A percentile compares a stretch with the other conserved stretches of the same genome.
phyloP scores from a whole-genome alignment of 2,888 invertebrate genomes.

The Epirrita christyi region DNA sequence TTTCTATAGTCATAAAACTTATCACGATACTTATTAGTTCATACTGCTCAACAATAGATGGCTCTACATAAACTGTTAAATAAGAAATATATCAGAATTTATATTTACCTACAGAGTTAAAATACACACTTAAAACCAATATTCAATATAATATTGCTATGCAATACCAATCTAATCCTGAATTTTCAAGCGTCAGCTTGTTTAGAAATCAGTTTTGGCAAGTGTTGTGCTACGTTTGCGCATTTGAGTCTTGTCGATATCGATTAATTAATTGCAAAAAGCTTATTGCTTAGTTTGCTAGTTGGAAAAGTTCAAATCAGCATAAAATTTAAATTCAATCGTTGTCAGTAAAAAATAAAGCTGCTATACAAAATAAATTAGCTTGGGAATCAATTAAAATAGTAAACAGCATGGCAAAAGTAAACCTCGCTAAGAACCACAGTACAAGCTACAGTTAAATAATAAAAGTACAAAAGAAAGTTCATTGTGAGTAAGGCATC shows the following conservation, averaged over 20 bases:
- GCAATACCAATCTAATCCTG: conserved; percentile 8
- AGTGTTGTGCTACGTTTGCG: conserved; percentile 14
- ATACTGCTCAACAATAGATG: conserved; percentile 13
- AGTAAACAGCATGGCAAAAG: too few relatives aligned
- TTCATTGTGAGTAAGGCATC: conserved; percentile 25
- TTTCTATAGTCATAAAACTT: not conserved
- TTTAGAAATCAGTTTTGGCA: conserved; percentile 15
- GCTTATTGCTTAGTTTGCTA: not conserved
- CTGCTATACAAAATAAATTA: too few relatives aligned
- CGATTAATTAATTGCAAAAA: not conserved
- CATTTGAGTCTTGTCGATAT: conserved; percentile 5
- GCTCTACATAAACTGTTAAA: conserved; percentile 1
- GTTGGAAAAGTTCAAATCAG: not conserved
- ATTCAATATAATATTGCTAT: conserved; percentile 6
- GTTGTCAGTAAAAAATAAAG: too few relatives aligned
- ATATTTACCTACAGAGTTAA: too few relatives aligned
- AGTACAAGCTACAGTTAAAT: conserved; percentile 12
- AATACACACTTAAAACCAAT: not conserved
- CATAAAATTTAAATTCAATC: not conserved
- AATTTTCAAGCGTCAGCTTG: conserved; percentile 9
- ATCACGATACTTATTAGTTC: not conserved
- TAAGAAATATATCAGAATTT: not conserved
- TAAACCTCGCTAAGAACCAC: not conserved
- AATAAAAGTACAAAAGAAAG: conserved; percentile 28
- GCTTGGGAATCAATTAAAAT: too few relatives aligned